Evolutionary conservation across 2,888 invertebrate species (phyloP).

Genomic region (Tanytarsus gracilentus): DNA sequence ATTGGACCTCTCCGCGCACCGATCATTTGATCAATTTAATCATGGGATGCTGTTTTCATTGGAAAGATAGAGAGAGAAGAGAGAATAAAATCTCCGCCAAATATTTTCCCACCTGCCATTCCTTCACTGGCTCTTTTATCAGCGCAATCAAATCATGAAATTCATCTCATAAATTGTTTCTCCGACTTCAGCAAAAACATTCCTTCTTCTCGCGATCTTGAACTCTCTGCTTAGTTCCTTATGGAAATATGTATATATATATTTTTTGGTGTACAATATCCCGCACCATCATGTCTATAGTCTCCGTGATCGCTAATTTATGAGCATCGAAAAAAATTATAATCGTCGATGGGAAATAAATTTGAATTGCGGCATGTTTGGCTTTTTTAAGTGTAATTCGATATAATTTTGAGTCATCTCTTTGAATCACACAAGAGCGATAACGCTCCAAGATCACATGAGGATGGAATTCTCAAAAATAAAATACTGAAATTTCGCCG

Average conservation of each 20-base stretch:
- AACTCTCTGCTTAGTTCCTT: neutral
- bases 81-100: neutral
- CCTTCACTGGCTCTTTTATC: no score
- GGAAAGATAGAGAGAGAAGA: neutral
- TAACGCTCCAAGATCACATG: no score
- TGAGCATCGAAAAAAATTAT: slow-evolving; percentile 28
- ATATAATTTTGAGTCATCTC: slow-evolving; percentile 27
- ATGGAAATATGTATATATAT: no score
- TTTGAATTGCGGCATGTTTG: slow-evolving; percentile 20
- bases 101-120: neutral
- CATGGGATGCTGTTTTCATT: neutral
- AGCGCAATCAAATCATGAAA: neutral
- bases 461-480: no score
- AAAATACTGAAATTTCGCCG: no score
- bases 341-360: slow-evolving; percentile 27
- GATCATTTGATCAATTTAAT: neutral
- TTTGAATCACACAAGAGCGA: neutral
- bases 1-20: neutral
- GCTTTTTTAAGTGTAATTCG: slow-evolving; percentile 26
- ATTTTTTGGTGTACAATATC: no score
- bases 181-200: no score
- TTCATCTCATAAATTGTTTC: no score
- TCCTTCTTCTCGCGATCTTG: no score
- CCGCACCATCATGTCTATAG: no score
- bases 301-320: no score